Evolutionary conservation across 2,113 vertebrate genomes (phyloP), one percentile per base, ranked within the genome.

Genomic region (Indicator maculatus): DNA sequence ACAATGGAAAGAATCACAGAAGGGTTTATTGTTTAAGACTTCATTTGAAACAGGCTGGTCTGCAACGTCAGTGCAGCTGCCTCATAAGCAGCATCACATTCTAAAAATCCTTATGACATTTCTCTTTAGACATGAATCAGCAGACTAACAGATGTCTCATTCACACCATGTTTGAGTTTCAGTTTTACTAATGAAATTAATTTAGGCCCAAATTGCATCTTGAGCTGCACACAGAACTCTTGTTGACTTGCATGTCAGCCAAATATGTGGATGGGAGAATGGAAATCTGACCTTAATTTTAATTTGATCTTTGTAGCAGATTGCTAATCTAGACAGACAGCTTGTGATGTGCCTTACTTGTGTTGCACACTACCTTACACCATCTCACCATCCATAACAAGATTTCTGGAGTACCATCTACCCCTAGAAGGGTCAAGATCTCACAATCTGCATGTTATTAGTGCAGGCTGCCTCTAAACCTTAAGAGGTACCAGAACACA

Each of bases 71-170:
- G 83, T 88, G 94, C 94, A 97, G 94, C 95, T 97, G 95, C 92
- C 63, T 90, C 83, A 21, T 71, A 93, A 41, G 90, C 89, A 88
- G 95, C 77, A 75, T 2, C 21, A 50, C 92, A 93, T 90, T 91
- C 94, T 84, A 90, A 95, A 97, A 95, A 95, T 86, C 93, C 94
- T 95, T 91, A 88, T 90, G 96, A 95, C 94, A 97, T 95, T 95
- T 97, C 92, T 95, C 92, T 90, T 94, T 88, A 95, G 94, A 96
- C 83, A 73, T 92, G 96, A 96, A 93, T 94, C 95, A 95, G 95
- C 95, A 96, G 88, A 94, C 80, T 90, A 97, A 78, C 96, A 96
- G 96, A 96, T 96, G 95, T 96, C 95, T 96, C 95, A 95, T 96
- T 97, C 95, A 97, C 96, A 97, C 92, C 92, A 96, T 94, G 94